Percentiles rank a stretch among this genome's conserved stretches.
Evolutionary conservation across 2,113 vertebrate genomes (phyloP).

Genomic region (Glaucidium brasilianum): DNA sequence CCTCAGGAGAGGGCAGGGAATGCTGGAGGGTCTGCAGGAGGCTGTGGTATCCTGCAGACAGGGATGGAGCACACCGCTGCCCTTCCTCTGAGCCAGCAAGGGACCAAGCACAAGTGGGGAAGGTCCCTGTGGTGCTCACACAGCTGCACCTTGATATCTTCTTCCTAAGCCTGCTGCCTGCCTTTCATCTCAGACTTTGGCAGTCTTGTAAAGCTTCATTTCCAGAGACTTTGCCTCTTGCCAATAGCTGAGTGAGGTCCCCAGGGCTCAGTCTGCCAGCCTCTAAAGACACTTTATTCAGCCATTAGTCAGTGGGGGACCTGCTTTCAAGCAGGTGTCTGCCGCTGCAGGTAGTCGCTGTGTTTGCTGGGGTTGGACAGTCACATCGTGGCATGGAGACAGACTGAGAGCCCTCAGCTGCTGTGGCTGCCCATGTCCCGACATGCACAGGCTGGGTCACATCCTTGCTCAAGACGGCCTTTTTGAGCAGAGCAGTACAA

Average conservation of each 20-base stretch:
- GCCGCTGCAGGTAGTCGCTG: neutral
- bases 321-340: neutral
- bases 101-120: neutral
- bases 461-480: accelerated
- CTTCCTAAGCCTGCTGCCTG: neutral
- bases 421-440: neutral
- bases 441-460: neutral
- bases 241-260: neutral
- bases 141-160: neutral
- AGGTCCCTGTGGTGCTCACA: neutral
- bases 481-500: neutral
- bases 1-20: neutral
- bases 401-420: neutral
- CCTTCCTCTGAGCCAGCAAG: neutral
- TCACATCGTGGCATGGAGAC: accelerated
- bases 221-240: conserved; percentile 6
- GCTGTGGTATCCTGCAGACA: neutral
- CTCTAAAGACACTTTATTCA: neutral
- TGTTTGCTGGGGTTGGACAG: neutral
- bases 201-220: neutral
- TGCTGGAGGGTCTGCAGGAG: neutral
- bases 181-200: neutral
- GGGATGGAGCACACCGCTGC: neutral
- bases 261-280: neutral
- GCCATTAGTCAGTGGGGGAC: neutral